Evolutionary conservation across 2,797 vertebrate species (phyloP), one percentile per base, ranked within the genome.

Genomic region (Hippopotamyrus pictus): DNA sequence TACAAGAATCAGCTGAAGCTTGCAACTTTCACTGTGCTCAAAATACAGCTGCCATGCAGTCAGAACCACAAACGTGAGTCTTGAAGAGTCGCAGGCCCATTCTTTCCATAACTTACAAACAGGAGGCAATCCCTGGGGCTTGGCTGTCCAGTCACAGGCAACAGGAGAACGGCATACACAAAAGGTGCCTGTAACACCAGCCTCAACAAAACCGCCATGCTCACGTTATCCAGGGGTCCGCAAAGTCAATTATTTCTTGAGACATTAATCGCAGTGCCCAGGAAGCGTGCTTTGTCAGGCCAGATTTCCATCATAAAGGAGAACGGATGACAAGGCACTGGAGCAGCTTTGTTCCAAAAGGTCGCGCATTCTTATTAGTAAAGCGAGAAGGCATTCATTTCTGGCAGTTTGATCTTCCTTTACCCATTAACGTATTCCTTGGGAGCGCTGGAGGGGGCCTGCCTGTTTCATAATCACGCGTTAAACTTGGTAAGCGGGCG

Each of bases 401-500:
- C 51, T 44, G 7, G 44, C 14, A 19, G 62, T 51, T 82, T 89
- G 79, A 86, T 88, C 88, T 65, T 29, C n/a, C 65, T 50, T 59
- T 82, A 57, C 59, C n/a, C 37, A n/a, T 89, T 82, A 92, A 51
- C 48, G 84, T 62, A 44, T 57, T 90, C 29, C 57, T 65, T 65
- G 62, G 88, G 50, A 69, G 86, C 53, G 33, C 90, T 54, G 59
- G 19, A 46, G 29, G 84, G 41, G 41, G 53, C 57, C 44, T 37
- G 51, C 85, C 76, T n/a, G 86, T 89, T 90, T 79, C 57, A 76
- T 89, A 89, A 89, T 86, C 57, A 86, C 82, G 57, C 86, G 76
- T 82, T 86, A 88, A 88, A 87, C 46, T 54, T 25, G 62, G 46
- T 79, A 59, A 76, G 19, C 86, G 29, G 46, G n/a, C 37, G 46